Base-by-base conservation (phyloP, 2,113 vertebrate species). In the Erythrocercus mccallii region DNA sequence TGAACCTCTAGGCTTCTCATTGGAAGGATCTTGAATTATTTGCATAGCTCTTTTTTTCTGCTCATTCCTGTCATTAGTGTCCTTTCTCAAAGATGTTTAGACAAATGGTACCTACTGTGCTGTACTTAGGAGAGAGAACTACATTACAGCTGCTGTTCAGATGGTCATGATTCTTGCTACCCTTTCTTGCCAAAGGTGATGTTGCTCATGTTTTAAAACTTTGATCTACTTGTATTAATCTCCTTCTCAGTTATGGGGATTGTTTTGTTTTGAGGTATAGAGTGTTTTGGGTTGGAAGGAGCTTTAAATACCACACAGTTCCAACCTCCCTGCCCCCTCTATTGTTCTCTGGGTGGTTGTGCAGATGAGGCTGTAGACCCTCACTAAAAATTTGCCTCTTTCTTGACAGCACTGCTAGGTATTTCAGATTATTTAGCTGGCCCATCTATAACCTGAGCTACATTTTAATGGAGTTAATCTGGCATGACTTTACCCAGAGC, bases 211-310 rank as follows among this genome's bases (percentile, higher is more conserved):
- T 87, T 87, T 71, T 78, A 78, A 87, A 87, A 70, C 23, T 79
- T 69, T 62, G 38, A 0, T 51, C 57, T 81, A n/a, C 27, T 64
- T 0, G 0, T 22, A 50, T 30, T 20, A 51, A 30, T 40, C 30
- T 50, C n/a, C 56, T 76, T 4, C 40, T 79, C 61, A 54, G 45
- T 45, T 70, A 21, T 0, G 5, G 51, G 50, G 50, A 70, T 79
- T 62, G 28, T 48, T 58, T 76, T 91, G 54, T 77, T 88, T 31
- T 53, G 61, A 92, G 35, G 12, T 47, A 24, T 1, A 48, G 22
- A 76, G 35, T 37, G 54, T 8, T 82, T 90, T 76, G n/a, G 25
- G 54, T 76, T 89, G 70, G 54, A 82, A 76, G 8, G 53, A 66
- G 28, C 30, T 61, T 40, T 21, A 48, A 48, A 61, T 24, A 38